Evolutionary conservation across 2,888 invertebrate species (phyloP).

Genomic region (Globia sparganii): DNA sequence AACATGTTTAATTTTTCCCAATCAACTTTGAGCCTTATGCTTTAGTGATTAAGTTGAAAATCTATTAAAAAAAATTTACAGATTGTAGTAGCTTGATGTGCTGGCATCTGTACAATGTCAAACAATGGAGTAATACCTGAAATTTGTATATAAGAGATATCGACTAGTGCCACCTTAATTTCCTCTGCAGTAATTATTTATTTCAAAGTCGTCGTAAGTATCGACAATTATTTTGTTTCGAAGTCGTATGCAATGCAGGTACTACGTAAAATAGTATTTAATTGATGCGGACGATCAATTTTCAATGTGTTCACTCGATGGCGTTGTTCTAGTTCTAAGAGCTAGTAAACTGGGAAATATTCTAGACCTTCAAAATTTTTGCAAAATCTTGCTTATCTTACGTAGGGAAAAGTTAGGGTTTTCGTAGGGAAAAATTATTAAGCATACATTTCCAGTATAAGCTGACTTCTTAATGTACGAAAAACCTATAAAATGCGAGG

Average conservation of each 20-base stretch:
- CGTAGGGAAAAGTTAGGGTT: background rate
- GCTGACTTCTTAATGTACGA: background rate
- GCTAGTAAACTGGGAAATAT: background rate
- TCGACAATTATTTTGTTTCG: background rate
- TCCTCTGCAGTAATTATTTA: background rate
- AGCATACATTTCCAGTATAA: background rate
- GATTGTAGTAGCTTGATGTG: too few relatives aligned
- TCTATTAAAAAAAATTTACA: too few relatives aligned
- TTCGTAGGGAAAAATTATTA: too few relatives aligned
- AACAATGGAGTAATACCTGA: too few relatives aligned
- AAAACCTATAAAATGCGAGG: background rate
- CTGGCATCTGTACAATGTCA: too few relatives aligned
- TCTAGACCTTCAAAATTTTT: background rate
- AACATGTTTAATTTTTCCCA: too few relatives aligned
- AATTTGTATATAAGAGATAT: too few relatives aligned
- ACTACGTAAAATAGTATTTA: background rate
- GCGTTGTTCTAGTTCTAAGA: background rate
- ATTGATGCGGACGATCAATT: background rate
- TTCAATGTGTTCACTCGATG: background rate
- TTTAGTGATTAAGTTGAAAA: too few relatives aligned
- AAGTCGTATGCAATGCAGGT: background rate
- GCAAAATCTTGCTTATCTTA: background rate
- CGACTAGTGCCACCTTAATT: too few relatives aligned
- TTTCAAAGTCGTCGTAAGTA: background rate
- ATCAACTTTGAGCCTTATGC: too few relatives aligned